Evolutionary conservation across 1,140 invertebrate genomes (phyloP), one percentile per base, ranked within the genome.

Genomic region (Lamellibrachia luymesi): DNA sequence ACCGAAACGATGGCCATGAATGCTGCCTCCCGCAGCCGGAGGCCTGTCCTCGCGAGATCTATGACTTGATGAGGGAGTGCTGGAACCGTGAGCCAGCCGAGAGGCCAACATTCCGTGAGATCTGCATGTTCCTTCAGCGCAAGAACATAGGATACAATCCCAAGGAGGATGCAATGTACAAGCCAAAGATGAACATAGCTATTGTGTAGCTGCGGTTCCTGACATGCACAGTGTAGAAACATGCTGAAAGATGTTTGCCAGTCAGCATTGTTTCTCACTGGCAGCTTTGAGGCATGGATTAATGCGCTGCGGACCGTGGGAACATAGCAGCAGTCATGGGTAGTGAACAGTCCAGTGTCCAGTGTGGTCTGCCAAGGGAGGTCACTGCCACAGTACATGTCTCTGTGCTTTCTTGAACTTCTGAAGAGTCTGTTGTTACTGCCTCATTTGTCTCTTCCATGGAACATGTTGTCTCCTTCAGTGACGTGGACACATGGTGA

Each of bases 101-200:
- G 27, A 90, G 93, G n/a, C 98, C 98, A 27, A 98, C 98, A 93
- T 99, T 99, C 96, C 97, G 98, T 93, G 98, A 99, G 96, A 98
- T 99, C 93, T 98, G 98, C 95, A 97, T 98, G 95, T 99, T 98
- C 96, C 97, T 99, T 90, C 98, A 98, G 95, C 97, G 98, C 94
- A 98, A 99, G 96, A 98, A 98, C 96, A 97, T 98, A 94, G 98
- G 98, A 80, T 96, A 96, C 93, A 95, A 96, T 93, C 95, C 96
- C 17, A 95, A 95, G 92, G 96, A 96, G 90, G 95, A 96, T 2
- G 5, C 64, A 0, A 80, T 80, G 64, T 93, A 51, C 91, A 50
- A n/a, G 91, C 64, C 64, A 91, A 91, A 27, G 49, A 91, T 50
- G 49, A 50, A 91, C n/a, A n/a, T 91, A 17, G 91, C 91, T n/a